A percentile compares a stretch with the other conserved stretches of the same genome.
phyloP scores from a whole-genome alignment of 1,140 invertebrate species.

The Linepithema humile region DNA sequence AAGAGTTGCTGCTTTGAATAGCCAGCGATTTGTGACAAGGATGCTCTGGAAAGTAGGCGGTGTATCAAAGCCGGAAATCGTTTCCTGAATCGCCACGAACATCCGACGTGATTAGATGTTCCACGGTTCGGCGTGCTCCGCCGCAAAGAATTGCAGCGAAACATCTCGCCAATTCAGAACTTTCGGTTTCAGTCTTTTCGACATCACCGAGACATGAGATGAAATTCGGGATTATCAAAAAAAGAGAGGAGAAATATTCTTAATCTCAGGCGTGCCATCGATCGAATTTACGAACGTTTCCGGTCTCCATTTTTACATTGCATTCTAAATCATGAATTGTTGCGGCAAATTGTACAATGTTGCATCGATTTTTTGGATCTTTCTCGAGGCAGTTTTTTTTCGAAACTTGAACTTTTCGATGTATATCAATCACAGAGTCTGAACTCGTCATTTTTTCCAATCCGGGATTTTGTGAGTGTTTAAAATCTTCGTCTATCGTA shows the following conservation, averaged over 20 bases:
- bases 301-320: neutral
- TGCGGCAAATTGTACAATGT: neutral
- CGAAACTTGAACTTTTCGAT: neutral
- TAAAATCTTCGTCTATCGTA: neutral
- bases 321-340: neutral
- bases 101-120: conserved; percentile 48
- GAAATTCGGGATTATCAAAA: neutral
- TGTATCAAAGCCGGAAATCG: conserved; percentile 31
- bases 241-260: neutral
- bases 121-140: neutral
- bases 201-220: neutral
- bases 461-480: neutral
- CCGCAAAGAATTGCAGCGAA: neutral
- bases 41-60: conserved; percentile 10
- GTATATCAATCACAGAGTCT: neutral
- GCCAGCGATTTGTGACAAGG: neutral
- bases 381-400: neutral
- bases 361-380: neutral
- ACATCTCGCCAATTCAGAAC: neutral
- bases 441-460: neutral
- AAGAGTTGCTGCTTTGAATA: neutral
- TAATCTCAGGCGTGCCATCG: too few species aligned
- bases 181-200: neutral
- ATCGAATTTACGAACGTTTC: too few species aligned
- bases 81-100: conserved; percentile 48